Percentiles rank a stretch among this genome's conserved stretches.
Evolutionary conservation across 2,113 vertebrate genomes (phyloP).

Genomic region (Galbula dea): DNA sequence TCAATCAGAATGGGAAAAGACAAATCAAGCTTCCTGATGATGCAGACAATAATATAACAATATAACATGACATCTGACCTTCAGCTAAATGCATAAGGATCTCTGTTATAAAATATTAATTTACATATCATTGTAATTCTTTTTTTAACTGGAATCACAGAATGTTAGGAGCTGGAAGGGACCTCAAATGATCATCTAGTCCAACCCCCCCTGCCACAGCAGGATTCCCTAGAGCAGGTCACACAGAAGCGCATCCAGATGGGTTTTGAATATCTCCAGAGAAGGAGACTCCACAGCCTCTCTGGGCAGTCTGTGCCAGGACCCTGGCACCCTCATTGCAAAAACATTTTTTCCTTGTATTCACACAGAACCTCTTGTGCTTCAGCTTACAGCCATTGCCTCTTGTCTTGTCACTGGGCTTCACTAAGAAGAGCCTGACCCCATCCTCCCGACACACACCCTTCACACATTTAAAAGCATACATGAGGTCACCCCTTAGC

Average conservation of each 20-base stretch:
- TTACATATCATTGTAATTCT: not conserved
- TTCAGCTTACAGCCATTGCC: too few relatives aligned
- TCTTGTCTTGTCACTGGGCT: too few relatives aligned
- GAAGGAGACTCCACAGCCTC: not conserved
- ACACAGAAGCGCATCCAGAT: not conserved
- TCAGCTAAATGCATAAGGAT: not conserved
- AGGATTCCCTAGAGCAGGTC: not conserved
- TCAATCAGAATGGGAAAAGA: not conserved
- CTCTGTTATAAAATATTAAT: not conserved
- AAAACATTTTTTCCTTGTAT: too few relatives aligned
- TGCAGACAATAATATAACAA: fast-evolving
- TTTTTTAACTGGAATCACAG: not conserved
- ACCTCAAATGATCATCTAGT: not conserved
- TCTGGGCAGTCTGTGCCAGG: too few relatives aligned
- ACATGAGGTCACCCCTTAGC: too few relatives aligned
- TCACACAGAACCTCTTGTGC: too few relatives aligned
- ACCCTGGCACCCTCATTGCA: too few relatives aligned
- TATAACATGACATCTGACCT: not conserved
- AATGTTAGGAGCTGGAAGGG: not conserved
- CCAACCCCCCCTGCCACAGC: not conserved
- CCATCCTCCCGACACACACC: too few relatives aligned
- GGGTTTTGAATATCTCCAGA: not conserved
- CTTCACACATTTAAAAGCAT: too few relatives aligned
- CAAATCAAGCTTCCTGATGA: not conserved
- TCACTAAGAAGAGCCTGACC: too few relatives aligned